These are phyloP conservation scores for Ophiodon elongatus DNA, from an alignment of 2,113 vertebrate species.

Conservation along the genomic window DNA sequence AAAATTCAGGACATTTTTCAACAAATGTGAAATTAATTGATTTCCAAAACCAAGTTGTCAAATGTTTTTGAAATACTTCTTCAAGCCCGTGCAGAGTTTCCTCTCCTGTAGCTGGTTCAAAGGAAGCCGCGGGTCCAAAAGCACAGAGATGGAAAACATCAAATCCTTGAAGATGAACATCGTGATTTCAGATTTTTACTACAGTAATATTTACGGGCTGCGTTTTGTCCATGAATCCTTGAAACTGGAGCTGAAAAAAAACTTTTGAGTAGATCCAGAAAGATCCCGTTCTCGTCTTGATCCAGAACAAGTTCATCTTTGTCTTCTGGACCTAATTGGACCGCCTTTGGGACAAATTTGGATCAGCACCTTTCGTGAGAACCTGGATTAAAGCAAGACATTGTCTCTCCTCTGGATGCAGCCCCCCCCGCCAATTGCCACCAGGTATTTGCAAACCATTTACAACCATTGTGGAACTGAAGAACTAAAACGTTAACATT, in stretches of 20 bases:
- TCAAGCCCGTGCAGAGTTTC: background rate
- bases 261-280: background rate
- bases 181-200: background rate
- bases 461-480: background rate
- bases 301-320: background rate
- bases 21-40: background rate
- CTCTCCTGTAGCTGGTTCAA: constrained; percentile 14
- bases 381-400: no score
- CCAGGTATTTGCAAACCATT: no score
- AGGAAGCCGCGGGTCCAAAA: background rate
- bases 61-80: background rate
- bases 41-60: background rate
- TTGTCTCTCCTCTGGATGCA: no score
- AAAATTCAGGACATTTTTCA: constrained; percentile 1
- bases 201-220: background rate
- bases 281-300: background rate
- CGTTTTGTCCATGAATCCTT: background rate
- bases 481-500: background rate
- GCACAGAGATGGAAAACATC: background rate
- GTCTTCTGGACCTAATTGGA: background rate
- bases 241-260: background rate
- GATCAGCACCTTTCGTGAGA: no score
- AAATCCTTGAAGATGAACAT: background rate
- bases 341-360: no score
- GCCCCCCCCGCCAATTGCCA: no score